Conservation (phyloP, 1,140 invertebrate species). For the Oscheius sp. region DNA sequence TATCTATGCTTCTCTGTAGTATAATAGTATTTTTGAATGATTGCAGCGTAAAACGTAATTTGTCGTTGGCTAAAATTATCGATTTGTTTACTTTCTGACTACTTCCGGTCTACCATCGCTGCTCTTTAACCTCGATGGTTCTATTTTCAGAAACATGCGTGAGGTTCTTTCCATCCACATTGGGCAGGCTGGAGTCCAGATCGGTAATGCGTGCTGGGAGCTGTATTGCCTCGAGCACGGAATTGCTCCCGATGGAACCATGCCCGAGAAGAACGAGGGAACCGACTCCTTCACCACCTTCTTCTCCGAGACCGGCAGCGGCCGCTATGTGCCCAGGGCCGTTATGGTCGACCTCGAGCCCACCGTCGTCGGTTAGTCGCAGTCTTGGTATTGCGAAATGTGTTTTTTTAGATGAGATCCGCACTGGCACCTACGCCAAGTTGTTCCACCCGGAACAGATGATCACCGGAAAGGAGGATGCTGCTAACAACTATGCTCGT, state of each 20-base stretch:
- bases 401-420: conserved; percentile 58
- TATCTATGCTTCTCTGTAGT: no score
- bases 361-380: conserved; percentile 61
- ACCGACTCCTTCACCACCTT: conserved; percentile 75
- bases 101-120: background rate
- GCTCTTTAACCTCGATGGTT: background rate
- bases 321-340: conserved; percentile 64
- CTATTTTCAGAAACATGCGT: conserved; percentile 39
- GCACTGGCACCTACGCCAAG: conserved; percentile 58
- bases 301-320: conserved; percentile 71
- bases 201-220: conserved; percentile 69
- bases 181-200: conserved; percentile 66
- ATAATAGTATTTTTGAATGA: background rate
- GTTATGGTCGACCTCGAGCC: conserved; percentile 64
- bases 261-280: conserved; percentile 49
- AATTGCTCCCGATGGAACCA: conserved; percentile 63
- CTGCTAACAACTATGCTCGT: conserved; percentile 75
- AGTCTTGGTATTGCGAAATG: background rate
- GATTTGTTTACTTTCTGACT: background rate
- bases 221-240: conserved; percentile 66
- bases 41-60: background rate
- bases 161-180: conserved; percentile 65
- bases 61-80: background rate
- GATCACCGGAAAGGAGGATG: conserved; percentile 70
- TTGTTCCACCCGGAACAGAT: conserved; percentile 64